These are phyloP conservation scores for Bombus vancouverensis DNA, from an alignment of 1,140 invertebrate genomes.

Conservation along the genomic window DNA sequence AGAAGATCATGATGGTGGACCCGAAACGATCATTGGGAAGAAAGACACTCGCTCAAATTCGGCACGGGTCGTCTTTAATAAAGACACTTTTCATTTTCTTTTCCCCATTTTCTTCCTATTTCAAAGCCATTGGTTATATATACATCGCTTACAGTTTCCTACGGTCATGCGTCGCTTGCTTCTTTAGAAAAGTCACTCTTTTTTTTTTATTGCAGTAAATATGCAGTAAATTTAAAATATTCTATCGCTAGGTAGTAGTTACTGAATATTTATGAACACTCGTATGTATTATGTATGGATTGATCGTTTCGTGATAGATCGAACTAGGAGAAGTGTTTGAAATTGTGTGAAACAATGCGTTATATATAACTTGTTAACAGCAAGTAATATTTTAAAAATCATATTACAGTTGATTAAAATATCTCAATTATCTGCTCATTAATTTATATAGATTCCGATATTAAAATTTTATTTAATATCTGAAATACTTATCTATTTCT, in stretches of 20 bases:
- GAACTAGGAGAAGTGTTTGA: neutral
- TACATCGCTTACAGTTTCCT: neutral
- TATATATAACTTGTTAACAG: neutral
- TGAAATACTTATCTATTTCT: too few species aligned
- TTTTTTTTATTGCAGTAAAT: neutral
- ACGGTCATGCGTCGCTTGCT: neutral
- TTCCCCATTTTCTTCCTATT: neutral
- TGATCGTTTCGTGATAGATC: neutral
- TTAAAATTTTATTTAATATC: too few species aligned
- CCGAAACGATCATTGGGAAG: slow-evolving; percentile 43
- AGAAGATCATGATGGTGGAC: slow-evolving; percentile 64
- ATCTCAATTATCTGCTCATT: too few species aligned
- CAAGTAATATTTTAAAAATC: neutral
- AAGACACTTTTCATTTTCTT: slow-evolving; percentile 79
- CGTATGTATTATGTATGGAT: neutral
- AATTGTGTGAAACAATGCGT: neutral
- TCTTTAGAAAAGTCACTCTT: neutral
- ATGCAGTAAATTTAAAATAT: neutral
- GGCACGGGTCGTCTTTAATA: slow-evolving; percentile 76
- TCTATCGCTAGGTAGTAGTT: neutral
- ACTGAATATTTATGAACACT: neutral
- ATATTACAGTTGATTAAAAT: too few species aligned
- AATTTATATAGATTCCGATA: neutral
- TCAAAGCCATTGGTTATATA: neutral
- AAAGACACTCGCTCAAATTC: slow-evolving; percentile 70